Evolutionary conservation across 2,797 vertebrate species (phyloP).

Genomic region (Enoplosus armatus): DNA sequence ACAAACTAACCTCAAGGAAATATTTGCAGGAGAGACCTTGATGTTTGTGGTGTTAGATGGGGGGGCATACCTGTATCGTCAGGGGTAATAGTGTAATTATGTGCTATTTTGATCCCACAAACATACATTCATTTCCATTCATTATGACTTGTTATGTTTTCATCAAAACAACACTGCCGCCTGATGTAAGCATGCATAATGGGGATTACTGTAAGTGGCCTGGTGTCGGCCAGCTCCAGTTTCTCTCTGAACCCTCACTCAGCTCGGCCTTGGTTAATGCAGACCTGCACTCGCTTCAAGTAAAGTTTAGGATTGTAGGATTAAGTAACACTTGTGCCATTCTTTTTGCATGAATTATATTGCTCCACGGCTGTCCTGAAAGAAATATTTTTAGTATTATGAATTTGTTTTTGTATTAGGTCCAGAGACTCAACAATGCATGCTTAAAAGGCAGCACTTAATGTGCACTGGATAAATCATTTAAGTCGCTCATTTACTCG

Average conservation of each 20-base stretch:
- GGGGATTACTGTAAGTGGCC: conserved; percentile 70
- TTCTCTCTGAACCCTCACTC: conserved; percentile 50
- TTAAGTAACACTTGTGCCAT: conserved; percentile 49
- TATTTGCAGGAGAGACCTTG: conserved; percentile 78
- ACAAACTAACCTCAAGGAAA: conserved; percentile 83
- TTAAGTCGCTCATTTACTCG: conserved; percentile 72
- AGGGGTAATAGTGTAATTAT: conserved; percentile 86
- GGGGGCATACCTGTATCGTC: conserved; percentile 82
- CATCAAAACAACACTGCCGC: conserved; percentile 79
- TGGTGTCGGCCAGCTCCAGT: conserved; percentile 58
- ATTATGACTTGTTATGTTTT: conserved; percentile 85
- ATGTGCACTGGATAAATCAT: conserved; percentile 70
- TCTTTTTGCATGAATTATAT: conserved; percentile 38
- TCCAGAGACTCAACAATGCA: conserved; percentile 58
- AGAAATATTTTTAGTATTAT: conserved; percentile 39
- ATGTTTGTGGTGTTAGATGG: conserved; percentile 78
- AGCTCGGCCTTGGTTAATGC: conserved; percentile 9
- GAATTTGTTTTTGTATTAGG: conserved; percentile 42
- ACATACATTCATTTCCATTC: conserved; percentile 87
- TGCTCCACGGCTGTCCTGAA: conserved; percentile 24
- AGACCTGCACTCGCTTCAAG: conserved; percentile 43
- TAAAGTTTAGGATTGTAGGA: conserved; percentile 39
- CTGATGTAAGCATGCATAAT: conserved; percentile 85
- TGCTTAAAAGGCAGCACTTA: conserved; percentile 62
- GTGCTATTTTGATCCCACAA: conserved; percentile 85